Percentiles rank a stretch among this genome's conserved stretches.
These are phyloP conservation scores for Oscheius myriophilus DNA, from an alignment of 2,888 invertebrate genomes.

Conservation along the genomic window DNA sequence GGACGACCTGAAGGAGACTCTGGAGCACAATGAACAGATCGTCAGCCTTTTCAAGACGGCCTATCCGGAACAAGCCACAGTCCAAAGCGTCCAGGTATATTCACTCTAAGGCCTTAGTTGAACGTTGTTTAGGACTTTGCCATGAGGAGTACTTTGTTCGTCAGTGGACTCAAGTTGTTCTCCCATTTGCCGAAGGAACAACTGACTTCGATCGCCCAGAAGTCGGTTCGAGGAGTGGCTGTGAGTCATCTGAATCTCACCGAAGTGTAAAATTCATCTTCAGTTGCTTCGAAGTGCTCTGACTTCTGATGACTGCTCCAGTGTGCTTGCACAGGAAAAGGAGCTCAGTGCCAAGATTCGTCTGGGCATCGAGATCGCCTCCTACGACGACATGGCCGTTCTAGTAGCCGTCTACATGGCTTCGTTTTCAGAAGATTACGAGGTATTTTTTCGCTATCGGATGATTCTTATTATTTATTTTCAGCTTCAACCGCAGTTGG, in stretches of 20 bases:
- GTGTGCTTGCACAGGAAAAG: background rate
- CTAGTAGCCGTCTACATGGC: slow-evolving; percentile 26
- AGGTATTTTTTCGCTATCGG: background rate
- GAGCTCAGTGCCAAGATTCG: background rate
- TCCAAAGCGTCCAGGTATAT: slow-evolving; percentile 13
- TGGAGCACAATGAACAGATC: slow-evolving; percentile 13
- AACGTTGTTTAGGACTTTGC: slow-evolving; percentile 14
- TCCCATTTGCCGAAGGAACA: slow-evolving; percentile 1
- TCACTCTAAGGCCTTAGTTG: background rate
- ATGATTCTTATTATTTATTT: background rate
- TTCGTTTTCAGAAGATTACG: slow-evolving; percentile 4
- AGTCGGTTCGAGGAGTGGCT: slow-evolving; percentile 17
- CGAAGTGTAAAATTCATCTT: background rate
- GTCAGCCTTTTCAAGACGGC: slow-evolving; percentile 18
- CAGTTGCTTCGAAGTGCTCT: slow-evolving; percentile 14
- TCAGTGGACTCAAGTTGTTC: slow-evolving; percentile 9
- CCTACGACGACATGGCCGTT: slow-evolving; percentile 28
- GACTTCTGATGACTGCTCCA: slow-evolving; percentile 1
- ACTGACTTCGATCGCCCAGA: slow-evolving; percentile 4
- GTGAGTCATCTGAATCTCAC: background rate
- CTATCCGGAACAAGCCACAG: slow-evolving; percentile 21
- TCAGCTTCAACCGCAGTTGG: slow-evolving; percentile 13
- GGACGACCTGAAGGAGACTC: slow-evolving; percentile 22
- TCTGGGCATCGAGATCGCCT: slow-evolving; percentile 18
- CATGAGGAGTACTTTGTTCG: slow-evolving; percentile 19